Conservation (phyloP, 1,140 invertebrate species). For the Solenopsis fugax region DNA sequence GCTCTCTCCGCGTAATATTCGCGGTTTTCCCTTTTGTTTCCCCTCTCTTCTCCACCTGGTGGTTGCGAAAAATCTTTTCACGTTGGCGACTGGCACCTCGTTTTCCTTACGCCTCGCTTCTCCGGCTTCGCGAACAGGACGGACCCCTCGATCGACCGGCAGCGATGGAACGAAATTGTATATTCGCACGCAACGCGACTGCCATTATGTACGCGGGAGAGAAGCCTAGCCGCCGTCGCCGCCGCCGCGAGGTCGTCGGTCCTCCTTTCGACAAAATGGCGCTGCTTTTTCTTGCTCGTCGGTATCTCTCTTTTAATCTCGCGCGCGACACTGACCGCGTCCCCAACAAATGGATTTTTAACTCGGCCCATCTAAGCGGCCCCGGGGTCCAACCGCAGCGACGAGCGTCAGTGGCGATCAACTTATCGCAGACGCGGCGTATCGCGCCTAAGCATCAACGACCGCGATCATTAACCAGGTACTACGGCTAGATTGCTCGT, state of each 20-base stretch:
- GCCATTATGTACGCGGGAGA: conserved; percentile 50
- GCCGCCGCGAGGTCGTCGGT: conserved; percentile 51
- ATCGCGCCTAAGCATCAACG: conserved; percentile 32
- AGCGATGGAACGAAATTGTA: conserved; percentile 61
- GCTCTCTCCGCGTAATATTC: neutral
- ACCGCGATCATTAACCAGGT: conserved; percentile 40
- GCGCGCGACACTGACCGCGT: conserved; percentile 61
- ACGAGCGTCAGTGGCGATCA: conserved; percentile 16
- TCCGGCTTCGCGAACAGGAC: conserved; percentile 23
- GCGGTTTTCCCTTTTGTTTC: neutral
- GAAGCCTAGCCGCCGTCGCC: conserved; percentile 14
- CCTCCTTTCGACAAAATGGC: conserved; percentile 68
- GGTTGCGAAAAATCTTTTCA: conserved; percentile 36
- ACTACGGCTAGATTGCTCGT: neutral
- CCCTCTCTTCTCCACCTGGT: neutral
- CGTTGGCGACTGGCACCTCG: conserved; percentile 25
- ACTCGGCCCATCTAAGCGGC: conserved; percentile 52
- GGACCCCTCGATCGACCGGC: conserved; percentile 29
- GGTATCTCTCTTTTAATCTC: conserved; percentile 69
- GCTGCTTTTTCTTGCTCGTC: conserved; percentile 62
- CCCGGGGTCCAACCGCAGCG: neutral
- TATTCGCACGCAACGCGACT: conserved; percentile 61
- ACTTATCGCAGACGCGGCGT: neutral
- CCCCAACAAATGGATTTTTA: conserved; percentile 77
- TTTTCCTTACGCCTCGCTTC: conserved; percentile 43